Base-by-base conservation (phyloP, 2,797 vertebrate species). In the Austrolebias charrua region DNA sequence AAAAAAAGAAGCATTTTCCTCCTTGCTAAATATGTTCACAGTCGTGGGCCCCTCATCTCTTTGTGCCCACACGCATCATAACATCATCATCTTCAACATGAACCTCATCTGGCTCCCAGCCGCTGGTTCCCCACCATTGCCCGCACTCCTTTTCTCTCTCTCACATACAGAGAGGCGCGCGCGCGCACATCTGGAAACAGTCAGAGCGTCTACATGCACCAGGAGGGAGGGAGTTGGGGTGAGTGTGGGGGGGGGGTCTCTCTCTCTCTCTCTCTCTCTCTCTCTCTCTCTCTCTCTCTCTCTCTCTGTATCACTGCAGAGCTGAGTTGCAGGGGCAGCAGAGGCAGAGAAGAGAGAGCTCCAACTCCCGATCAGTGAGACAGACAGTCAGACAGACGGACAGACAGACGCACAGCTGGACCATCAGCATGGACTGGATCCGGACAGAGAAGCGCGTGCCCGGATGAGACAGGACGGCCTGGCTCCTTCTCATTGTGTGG, bases 301-400 rank as follows among this genome's bases (percentile, higher is more conserved):
- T 76, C 73, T 69, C 80, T 76, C 80, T 24, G 87, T 89, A 90
- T 91, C 89, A 93, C 91, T 93, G 92, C 92, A 91, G 92, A 92
- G 89, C 88, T 89, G 87, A 90, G 86, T 88, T 89, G 87, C 90
- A 89, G 87, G 86, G 88, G 89, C 90, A 90, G 91, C 84, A 88
- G 86, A 90, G 87, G 83, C 85, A 85, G 82, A 79, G 84, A 80
- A 88, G 75, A 85, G 69, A 79, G 84, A 86, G 78, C 79, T 83
- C 83, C 6, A 87, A 88, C 85, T 88, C 87, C 70, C 69, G 75
- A 85, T 71, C 87, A 77, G 85, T 81, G 69, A 86, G 79, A 83
- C 80, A 85, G 65, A 58, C 81, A 76, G 77, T 63, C 72, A 82
- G 69, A 28, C 75, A 80, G 74, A 48, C 80, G 84, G 71, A 33